Conservation (phyloP, 2,888 invertebrate genomes). For the Coelogynopora nodosa region DNA sequence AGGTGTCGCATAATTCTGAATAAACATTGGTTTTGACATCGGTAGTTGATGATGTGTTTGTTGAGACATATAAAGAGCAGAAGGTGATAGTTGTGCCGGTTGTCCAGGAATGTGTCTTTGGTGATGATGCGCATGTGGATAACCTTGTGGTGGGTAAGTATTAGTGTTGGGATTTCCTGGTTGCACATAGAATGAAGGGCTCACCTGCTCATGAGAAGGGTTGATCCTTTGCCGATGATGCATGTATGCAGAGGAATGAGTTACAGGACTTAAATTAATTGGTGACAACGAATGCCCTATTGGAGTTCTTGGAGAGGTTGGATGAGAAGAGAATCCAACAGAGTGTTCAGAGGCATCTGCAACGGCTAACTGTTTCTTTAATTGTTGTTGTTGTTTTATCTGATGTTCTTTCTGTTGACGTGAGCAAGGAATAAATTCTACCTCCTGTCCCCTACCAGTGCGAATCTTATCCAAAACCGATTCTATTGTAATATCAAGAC, state of each 20-base stretch:
- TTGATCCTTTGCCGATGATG: neutral
- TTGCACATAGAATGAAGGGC: neutral
- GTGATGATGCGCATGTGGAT: too few relatives aligned
- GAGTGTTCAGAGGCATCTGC: neutral
- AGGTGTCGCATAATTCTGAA: neutral
- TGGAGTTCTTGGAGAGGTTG: neutral
- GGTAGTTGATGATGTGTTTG: neutral
- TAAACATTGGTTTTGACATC: neutral
- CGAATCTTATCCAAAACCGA: neutral
- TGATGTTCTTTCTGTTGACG: neutral
- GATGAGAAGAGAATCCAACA: neutral
- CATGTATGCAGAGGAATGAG: neutral
- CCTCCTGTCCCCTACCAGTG: neutral
- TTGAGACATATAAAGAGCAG: neutral
- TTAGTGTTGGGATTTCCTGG: neutral
- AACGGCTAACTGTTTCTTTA: neutral
- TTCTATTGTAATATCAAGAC: neutral
- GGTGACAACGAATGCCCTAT: neutral
- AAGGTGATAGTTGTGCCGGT: neutral
- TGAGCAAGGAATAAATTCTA: slow-evolving; percentile 10
- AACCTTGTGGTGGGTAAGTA: neutral
- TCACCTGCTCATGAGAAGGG: neutral
- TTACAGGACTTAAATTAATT: neutral
- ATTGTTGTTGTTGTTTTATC: neutral
- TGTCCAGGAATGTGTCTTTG: neutral